Evolutionary conservation across 2,797 vertebrate species (phyloP).

Genomic region (Gila robusta): DNA sequence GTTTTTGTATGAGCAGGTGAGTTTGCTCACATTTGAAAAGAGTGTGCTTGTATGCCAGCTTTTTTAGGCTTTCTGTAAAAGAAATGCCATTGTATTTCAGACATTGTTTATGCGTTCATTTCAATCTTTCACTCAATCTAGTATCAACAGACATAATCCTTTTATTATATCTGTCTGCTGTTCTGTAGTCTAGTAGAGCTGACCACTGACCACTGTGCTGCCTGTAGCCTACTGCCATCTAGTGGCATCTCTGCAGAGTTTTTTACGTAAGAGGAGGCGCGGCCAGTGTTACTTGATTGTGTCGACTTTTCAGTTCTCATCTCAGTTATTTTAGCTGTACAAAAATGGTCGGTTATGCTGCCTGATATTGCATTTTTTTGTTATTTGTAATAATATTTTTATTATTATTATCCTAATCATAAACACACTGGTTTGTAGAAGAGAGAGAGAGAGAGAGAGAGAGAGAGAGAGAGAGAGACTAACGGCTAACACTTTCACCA

Average conservation of each 20-base stretch:
- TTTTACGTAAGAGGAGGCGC: background rate
- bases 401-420: background rate
- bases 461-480: too few species aligned
- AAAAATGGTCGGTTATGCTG: background rate
- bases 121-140: background rate
- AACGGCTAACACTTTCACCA: too few species aligned
- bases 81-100: background rate
- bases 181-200: background rate
- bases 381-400: background rate
- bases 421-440: background rate
- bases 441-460: too few species aligned
- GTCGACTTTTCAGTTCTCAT: background rate
- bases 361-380: background rate
- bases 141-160: background rate
- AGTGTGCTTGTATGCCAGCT: background rate
- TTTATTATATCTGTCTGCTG: background rate
- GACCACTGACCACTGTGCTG: background rate
- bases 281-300: background rate
- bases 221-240: background rate
- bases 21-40: slow-evolving; percentile 37
- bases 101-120: slow-evolving; percentile 13
- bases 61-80: background rate
- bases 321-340: background rate
- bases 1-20: slow-evolving; percentile 46
- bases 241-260: background rate